phyloP scores from a whole-genome alignment of 2,113 vertebrate genomes.

The Alethe castanea region DNA sequence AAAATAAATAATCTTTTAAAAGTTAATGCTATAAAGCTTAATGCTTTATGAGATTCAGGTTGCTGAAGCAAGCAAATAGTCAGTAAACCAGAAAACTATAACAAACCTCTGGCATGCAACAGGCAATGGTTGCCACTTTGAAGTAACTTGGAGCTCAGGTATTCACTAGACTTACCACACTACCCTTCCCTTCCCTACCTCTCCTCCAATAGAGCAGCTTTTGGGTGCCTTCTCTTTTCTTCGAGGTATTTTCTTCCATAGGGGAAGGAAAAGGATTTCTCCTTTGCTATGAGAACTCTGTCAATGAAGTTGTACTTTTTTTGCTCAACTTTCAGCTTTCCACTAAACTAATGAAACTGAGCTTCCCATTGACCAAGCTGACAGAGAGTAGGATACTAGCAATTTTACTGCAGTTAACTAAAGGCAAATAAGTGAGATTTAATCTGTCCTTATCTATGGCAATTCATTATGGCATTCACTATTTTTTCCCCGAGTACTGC shows the following conservation, averaged over 20 bases:
- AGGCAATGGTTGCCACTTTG: not conserved
- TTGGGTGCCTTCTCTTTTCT: not conserved
- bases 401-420: not conserved
- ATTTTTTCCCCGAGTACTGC: rapidly evolving
- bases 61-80: not conserved
- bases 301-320: not conserved
- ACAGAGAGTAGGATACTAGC: not conserved
- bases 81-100: not conserved
- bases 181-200: no score
- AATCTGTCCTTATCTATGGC: not conserved
- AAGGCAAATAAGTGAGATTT: not conserved
- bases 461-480: not conserved
- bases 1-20: not conserved
- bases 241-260: not conserved
- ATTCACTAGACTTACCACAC: not conserved
- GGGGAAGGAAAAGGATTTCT: not conserved
- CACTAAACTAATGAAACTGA: not conserved
- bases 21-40: not conserved
- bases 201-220: not conserved
- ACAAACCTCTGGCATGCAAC: not conserved
- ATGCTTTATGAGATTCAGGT: not conserved
- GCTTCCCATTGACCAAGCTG: not conserved
- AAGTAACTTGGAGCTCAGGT: not conserved
- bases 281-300: not conserved
- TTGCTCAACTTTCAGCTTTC: not conserved